phyloP scores from a whole-genome alignment of 2,797 vertebrate species.

The Acanthiza pusilla region DNA sequence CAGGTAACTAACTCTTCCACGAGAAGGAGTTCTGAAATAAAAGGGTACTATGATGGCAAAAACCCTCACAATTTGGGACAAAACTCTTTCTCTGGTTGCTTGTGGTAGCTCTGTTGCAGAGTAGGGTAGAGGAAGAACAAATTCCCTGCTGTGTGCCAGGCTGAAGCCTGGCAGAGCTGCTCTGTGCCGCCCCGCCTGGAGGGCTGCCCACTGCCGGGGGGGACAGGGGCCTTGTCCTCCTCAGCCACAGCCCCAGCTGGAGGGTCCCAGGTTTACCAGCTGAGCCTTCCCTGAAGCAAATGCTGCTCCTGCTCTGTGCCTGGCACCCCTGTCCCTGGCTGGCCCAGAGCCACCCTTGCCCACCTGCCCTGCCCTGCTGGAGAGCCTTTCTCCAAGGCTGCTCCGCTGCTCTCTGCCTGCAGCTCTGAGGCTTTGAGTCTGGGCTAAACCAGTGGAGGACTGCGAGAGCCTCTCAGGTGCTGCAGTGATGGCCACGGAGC shows the following conservation, averaged over 20 bases:
- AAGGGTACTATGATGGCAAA: neutral
- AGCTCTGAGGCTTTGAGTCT: neutral
- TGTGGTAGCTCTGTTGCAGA: neutral
- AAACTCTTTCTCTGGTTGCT: neutral
- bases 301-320: neutral
- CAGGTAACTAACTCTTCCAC: neutral
- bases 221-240: neutral
- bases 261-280: neutral
- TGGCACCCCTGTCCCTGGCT: accelerated
- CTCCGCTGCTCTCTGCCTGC: neutral
- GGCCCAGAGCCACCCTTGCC: neutral
- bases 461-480: neutral
- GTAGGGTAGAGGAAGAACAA: neutral
- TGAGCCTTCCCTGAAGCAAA: neutral
- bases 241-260: accelerated
- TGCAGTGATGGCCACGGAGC: neutral
- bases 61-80: accelerated
- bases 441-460: neutral
- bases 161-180: neutral
- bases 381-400: neutral
- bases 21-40: neutral
- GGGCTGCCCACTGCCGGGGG: accelerated
- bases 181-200: neutral
- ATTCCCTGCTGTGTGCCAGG: neutral
- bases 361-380: neutral